Evolutionary conservation across 2,113 vertebrate genomes (phyloP).

Genomic region (Psilopsiagon aymara): DNA sequence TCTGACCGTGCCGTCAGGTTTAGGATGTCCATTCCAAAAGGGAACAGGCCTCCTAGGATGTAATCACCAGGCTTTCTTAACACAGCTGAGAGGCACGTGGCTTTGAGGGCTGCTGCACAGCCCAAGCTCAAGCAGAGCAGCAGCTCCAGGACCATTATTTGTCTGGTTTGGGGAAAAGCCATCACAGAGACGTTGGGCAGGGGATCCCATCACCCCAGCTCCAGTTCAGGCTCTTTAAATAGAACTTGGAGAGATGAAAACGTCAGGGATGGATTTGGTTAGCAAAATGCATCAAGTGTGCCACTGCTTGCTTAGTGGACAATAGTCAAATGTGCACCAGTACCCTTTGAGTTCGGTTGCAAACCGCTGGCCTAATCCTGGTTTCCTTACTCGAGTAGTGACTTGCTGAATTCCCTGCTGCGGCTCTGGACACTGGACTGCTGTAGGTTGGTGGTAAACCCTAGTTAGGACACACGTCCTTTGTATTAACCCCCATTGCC

Average conservation of each 20-base stretch:
- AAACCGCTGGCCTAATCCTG: background rate
- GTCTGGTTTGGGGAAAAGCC: background rate
- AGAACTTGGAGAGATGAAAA: background rate
- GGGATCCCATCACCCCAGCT: accelerated
- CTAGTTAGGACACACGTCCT: background rate
- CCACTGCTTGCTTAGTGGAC: background rate
- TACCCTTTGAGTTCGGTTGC: accelerated
- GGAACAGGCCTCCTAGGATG: constrained; percentile 87
- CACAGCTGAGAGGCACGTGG: constrained; percentile 68
- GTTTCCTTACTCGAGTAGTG: background rate
- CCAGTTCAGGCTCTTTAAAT: background rate
- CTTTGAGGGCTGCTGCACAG: constrained; percentile 18
- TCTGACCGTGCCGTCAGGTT: constrained; percentile 21
- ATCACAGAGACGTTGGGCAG: background rate
- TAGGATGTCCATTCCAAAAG: constrained; percentile 70
- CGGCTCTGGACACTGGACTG: background rate
- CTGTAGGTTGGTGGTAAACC: background rate
- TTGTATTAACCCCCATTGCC: no score
- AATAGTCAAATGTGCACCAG: background rate
- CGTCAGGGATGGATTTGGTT: constrained; percentile 54
- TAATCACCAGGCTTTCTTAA: constrained; percentile 81
- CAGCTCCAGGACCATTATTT: background rate
- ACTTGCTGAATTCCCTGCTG: accelerated
- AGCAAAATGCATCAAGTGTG: background rate
- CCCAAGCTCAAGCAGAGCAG: background rate